Conservation (phyloP, 2,888 invertebrate species). For the Pecten maximus region DNA sequence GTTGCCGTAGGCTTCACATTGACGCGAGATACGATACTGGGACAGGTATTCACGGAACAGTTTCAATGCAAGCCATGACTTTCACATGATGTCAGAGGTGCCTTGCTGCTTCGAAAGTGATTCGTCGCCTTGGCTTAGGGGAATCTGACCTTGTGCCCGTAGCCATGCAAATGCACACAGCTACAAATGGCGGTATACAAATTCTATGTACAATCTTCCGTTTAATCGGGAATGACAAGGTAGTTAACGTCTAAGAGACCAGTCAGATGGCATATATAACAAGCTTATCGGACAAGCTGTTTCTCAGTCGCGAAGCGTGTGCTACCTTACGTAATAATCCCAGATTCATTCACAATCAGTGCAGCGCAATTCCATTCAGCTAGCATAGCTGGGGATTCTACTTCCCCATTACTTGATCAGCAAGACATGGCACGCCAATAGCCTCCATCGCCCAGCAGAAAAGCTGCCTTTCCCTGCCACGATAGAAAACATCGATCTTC, state of each 20-base stretch:
- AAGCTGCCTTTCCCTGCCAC: slow-evolving; percentile 54
- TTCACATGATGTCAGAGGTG: slow-evolving; percentile 66
- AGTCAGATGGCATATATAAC: slow-evolving; percentile 63
- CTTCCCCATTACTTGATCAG: no score
- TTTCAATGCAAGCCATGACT: no score
- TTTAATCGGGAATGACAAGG: slow-evolving; percentile 53
- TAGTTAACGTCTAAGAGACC: slow-evolving; percentile 55
- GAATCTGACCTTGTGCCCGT: slow-evolving; percentile 65
- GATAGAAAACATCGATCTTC: slow-evolving; percentile 50
- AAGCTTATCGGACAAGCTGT: no score
- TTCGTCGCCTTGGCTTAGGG: slow-evolving; percentile 57
- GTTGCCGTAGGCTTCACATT: slow-evolving; percentile 54
- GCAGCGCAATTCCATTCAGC: no score
- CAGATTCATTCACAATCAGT: no score
- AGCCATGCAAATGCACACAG: slow-evolving; percentile 67
- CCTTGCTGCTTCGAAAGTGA: slow-evolving; percentile 59
- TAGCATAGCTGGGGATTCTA: no score
- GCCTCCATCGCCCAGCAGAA: slow-evolving; percentile 46
- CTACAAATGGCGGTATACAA: no score
- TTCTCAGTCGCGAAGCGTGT: slow-evolving; percentile 65
- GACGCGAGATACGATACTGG: no score
- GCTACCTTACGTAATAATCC: slow-evolving; percentile 59
- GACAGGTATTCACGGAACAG: no score
- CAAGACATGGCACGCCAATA: no score
- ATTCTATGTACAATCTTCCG: slow-evolving; percentile 61